Conservation (phyloP, 1,140 invertebrate species). For the Caenorhabditis elegans region DNA sequence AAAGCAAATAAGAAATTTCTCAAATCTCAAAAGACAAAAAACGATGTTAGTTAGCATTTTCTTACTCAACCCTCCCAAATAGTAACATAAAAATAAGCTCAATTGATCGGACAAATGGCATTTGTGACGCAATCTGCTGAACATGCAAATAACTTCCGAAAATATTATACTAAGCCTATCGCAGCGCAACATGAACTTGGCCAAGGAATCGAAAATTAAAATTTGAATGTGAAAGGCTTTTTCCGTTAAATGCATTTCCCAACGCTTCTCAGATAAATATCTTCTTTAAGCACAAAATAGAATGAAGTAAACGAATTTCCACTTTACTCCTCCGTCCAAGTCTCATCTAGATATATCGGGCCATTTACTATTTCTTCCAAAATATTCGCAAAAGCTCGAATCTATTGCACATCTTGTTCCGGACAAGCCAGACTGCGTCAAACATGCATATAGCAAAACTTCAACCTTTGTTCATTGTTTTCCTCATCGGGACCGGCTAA, state of each 20-base stretch:
- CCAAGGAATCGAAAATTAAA: neutral
- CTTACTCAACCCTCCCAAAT: neutral
- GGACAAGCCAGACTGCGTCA: neutral
- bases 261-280: constrained; percentile 8
- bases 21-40: neutral
- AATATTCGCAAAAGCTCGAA: too few species aligned
- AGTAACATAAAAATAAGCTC: neutral
- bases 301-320: constrained; percentile 21
- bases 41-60: neutral
- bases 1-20: neutral
- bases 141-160: neutral
- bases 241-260: neutral
- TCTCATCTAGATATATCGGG: neutral
- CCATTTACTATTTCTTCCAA: neutral
- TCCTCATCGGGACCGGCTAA: neutral
- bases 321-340: neutral
- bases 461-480: constrained; percentile 20
- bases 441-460: neutral
- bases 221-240: neutral
- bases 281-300: neutral
- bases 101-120: neutral
- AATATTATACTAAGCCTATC: neutral
- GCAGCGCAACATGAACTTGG: neutral
- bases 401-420: too few species aligned
- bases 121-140: neutral